A percentile compares a stretch with the other conserved stretches of the same genome.
phyloP scores from a whole-genome alignment of 2,113 vertebrate species.

The Ctenodactylus gundi region DNA sequence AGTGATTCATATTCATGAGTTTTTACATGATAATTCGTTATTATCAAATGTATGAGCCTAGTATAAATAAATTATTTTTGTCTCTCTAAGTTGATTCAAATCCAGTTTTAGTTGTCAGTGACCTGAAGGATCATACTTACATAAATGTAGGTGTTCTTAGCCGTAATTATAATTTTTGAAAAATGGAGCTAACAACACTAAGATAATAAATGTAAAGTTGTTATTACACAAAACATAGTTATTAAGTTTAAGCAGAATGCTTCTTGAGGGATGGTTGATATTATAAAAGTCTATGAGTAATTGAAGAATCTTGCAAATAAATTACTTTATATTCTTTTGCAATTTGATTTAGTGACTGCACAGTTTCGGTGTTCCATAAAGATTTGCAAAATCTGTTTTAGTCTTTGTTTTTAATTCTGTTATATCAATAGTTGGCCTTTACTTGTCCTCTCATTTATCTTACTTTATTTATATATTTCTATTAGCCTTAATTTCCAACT shows the following conservation, averaged over 20 bases:
- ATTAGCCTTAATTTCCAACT: slow-evolving; percentile 16
- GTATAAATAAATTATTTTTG: background rate
- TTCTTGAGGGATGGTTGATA: background rate
- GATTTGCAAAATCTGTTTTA: slow-evolving; percentile 14
- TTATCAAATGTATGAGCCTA: background rate
- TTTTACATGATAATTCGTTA: background rate
- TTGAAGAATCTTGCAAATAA: background rate
- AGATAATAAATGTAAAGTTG: background rate
- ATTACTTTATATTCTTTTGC: slow-evolving; percentile 11
- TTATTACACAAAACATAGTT: background rate
- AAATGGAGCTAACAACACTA: background rate
- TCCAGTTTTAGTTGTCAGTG: slow-evolving; percentile 1
- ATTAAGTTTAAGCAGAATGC: background rate
- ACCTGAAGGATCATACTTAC: background rate
- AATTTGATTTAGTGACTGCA: slow-evolving; percentile 40
- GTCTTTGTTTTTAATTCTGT: slow-evolving; percentile 13
- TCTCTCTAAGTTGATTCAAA: background rate
- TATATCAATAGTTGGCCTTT: background rate
- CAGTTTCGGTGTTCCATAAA: background rate
- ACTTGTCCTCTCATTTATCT: background rate
- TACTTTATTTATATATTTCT: slow-evolving; percentile 18
- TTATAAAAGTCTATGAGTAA: background rate
- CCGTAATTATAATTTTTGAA: background rate
- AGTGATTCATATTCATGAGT: background rate
- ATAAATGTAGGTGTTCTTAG: background rate